phyloP scores from a whole-genome alignment of 30 jellyfish, hydroid and myxozoan species.

The Cassiopea xamachana region DNA sequence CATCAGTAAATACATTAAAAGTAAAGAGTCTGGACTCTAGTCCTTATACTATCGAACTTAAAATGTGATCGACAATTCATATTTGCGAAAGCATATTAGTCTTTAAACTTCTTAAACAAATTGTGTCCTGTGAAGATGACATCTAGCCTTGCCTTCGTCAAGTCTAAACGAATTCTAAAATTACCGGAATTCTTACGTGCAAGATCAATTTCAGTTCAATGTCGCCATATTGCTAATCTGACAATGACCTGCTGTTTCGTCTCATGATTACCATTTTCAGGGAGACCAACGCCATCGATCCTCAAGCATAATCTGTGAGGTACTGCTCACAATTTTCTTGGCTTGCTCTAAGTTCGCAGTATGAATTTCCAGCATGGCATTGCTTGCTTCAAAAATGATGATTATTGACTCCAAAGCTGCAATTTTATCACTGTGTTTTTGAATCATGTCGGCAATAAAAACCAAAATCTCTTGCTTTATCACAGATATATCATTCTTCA shows the following conservation, averaged over 20 bases:
- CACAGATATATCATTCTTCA: not conserved
- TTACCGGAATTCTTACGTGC: not conserved
- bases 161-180: not conserved
- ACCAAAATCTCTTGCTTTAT: conserved; percentile 1
- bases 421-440: not conserved
- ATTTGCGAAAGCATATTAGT: not conserved
- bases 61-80: conserved; percentile 1
- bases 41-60: not conserved
- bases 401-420: not conserved
- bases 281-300: conserved; percentile 3
- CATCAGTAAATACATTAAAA: not conserved
- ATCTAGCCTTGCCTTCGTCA: conserved; percentile 3
- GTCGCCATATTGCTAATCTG: not conserved
- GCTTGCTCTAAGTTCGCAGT: not conserved
- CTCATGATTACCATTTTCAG: conserved; percentile 18
- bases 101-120: not conserved
- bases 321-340: not conserved
- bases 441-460: not conserved
- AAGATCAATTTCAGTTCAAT: not conserved
- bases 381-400: not conserved
- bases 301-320: conserved; percentile 23
- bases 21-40: not conserved
- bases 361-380: not conserved
- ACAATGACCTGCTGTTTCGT: conserved; percentile 3
- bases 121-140: not conserved